phyloP scores from a whole-genome alignment of 2,888 invertebrate genomes.

The Aporophyla nigra region DNA sequence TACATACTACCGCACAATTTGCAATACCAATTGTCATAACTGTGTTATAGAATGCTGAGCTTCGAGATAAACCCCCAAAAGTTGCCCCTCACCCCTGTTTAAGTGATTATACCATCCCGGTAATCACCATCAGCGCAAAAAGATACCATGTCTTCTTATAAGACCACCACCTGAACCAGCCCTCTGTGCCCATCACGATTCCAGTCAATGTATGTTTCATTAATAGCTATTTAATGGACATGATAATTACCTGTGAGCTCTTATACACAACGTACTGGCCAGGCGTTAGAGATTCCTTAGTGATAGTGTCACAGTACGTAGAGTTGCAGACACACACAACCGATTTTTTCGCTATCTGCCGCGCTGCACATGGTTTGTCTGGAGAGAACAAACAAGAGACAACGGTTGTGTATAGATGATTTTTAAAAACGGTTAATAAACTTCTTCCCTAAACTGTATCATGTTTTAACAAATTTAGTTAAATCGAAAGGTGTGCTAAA shows the following conservation, averaged over 20 bases:
- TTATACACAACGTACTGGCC: conserved; percentile 58
- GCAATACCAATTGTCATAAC: not conserved
- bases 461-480: too few relatives aligned
- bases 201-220: not conserved
- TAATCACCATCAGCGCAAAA: not conserved
- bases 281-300: conserved; percentile 70
- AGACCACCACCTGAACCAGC: not conserved
- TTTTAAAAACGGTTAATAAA: too few relatives aligned
- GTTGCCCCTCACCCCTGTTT: not conserved
- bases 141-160: not conserved
- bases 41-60: not conserved
- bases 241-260: conserved; percentile 62
- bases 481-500: too few relatives aligned
- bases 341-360: conserved; percentile 64
- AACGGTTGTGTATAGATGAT: too few relatives aligned
- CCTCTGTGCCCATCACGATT: not conserved
- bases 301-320: conserved; percentile 83
- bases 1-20: not conserved
- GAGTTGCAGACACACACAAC: conserved; percentile 83
- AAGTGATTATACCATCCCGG: not conserved
- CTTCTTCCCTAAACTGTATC: too few relatives aligned
- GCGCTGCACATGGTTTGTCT: conserved; percentile 73
- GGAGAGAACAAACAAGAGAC: not conserved
- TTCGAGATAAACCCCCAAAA: not conserved
- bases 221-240: not conserved